Conservation (phyloP, 2,888 invertebrate species). For the Coenonympha arcania region DNA sequence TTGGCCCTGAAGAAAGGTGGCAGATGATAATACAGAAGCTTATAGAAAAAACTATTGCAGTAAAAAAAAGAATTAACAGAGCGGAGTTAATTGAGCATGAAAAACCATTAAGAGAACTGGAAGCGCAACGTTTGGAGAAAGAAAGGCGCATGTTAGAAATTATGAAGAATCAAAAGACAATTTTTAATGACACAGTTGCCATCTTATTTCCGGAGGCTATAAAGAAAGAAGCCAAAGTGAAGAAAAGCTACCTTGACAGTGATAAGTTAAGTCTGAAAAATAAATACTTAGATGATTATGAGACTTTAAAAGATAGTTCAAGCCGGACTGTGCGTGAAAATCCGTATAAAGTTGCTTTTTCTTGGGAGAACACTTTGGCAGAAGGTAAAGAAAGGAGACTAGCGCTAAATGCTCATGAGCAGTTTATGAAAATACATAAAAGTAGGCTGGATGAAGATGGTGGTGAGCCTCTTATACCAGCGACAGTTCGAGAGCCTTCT, state of each 20-base stretch:
- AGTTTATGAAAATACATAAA: constrained; percentile 51
- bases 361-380: constrained; percentile 71
- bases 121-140: constrained; percentile 73
- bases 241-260: constrained; percentile 60
- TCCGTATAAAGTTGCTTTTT: constrained; percentile 66
- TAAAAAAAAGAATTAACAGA: constrained; percentile 76
- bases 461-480: background rate
- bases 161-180: constrained; percentile 72
- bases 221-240: constrained; percentile 57
- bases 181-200: constrained; percentile 79
- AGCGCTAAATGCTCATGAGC: constrained; percentile 57
- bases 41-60: constrained; percentile 76
- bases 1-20: constrained; percentile 73
- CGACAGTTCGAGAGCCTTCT: constrained; percentile 1
- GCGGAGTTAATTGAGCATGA: constrained; percentile 75
- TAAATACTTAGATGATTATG: constrained; percentile 55
- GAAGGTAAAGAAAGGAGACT: constrained; percentile 68
- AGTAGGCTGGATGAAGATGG: constrained; percentile 43
- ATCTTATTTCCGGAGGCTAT: constrained; percentile 76
- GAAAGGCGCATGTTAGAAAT: constrained; percentile 73
- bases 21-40: constrained; percentile 77
- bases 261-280: constrained; percentile 52
- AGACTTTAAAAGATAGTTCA: constrained; percentile 43
- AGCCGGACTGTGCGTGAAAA: constrained; percentile 57
- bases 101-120: constrained; percentile 75